phyloP scores from a whole-genome alignment of 1,140 invertebrate species.

The Trinorchestia longiramus region DNA sequence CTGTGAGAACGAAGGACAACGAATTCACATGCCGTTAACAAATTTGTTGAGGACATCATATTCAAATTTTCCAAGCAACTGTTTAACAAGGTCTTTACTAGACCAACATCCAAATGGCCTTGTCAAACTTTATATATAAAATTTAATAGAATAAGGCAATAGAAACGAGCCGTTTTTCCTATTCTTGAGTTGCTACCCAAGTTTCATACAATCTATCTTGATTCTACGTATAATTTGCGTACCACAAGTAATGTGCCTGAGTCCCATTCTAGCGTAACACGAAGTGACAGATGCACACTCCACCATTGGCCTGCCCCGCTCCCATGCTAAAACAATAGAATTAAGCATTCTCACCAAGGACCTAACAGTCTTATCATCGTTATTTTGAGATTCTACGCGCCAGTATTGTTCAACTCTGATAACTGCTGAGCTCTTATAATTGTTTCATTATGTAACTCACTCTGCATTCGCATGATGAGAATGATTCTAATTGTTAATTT shows the following conservation, averaged over 20 bases:
- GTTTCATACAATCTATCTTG: too few species aligned
- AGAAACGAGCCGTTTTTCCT: too few species aligned
- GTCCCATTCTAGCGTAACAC: neutral
- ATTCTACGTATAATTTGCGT: too few species aligned
- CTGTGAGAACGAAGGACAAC: too few species aligned
- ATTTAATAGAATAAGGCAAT: too few species aligned
- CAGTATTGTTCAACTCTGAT: neutral
- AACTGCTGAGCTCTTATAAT: neutral
- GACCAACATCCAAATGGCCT: too few species aligned
- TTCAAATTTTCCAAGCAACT: too few species aligned
- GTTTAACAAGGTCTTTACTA: too few species aligned
- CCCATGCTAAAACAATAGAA: neutral
- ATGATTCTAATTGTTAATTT: neutral
- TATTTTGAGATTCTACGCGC: neutral
- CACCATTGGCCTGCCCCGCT: neutral
- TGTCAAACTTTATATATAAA: too few species aligned
- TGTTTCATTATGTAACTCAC: neutral
- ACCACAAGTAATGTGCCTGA: neutral
- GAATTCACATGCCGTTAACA: too few species aligned
- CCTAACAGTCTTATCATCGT: neutral
- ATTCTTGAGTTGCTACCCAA: too few species aligned
- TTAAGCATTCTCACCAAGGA: neutral
- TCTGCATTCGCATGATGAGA: neutral
- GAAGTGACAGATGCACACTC: neutral
- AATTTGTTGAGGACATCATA: too few species aligned